Percentiles rank a stretch among this genome's conserved stretches.
Evolutionary conservation across 1,140 invertebrate genomes (phyloP).

Genomic region (Orchestia grillus): DNA sequence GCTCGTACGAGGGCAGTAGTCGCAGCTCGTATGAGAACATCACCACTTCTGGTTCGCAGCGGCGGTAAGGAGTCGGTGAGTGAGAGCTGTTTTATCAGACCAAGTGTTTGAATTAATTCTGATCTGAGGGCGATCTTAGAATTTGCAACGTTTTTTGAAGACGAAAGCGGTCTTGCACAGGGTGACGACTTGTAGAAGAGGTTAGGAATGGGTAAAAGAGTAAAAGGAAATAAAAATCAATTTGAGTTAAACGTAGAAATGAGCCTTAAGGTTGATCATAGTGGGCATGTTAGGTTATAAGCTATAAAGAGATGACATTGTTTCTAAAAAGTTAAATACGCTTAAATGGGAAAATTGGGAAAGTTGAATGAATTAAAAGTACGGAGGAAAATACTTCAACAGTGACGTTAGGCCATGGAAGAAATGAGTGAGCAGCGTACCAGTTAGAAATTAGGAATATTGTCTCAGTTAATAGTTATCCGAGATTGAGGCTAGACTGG

Average conservation of each 20-base stretch:
- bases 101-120: not conserved
- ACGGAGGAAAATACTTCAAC: not conserved
- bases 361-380: not conserved
- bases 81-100: not conserved
- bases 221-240: too few relatives aligned
- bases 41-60: not conserved
- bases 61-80: not conserved
- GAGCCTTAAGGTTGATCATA: not conserved
- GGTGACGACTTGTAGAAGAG: not conserved
- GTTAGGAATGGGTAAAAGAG: not conserved
- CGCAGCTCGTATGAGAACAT: too few relatives aligned
- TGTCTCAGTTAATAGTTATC: not conserved
- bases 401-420: not conserved
- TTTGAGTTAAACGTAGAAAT: not conserved
- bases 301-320: not conserved
- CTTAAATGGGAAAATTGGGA: not conserved
- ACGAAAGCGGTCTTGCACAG: not conserved
- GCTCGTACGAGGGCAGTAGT: not conserved
- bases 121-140: not conserved
- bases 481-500: not conserved
- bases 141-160: not conserved
- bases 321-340: not conserved
- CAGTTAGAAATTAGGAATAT: not conserved
- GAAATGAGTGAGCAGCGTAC: not conserved
- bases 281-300: not conserved